phyloP scores from a whole-genome alignment of 2,888 invertebrate genomes.

The Dasypolia templi region DNA sequence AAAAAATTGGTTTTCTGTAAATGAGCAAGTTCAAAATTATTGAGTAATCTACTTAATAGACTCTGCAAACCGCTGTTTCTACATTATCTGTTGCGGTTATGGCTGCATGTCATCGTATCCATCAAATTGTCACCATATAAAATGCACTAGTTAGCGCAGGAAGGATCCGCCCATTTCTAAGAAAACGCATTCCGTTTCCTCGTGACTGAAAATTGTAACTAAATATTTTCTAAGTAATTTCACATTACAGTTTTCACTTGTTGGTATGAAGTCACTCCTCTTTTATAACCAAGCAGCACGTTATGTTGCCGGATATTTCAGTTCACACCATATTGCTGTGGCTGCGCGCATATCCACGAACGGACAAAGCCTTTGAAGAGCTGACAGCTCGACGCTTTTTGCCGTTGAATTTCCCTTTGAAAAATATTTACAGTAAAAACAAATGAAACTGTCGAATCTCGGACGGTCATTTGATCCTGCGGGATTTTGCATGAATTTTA shows the following conservation, averaged over 20 bases:
- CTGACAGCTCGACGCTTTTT: not conserved
- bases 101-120: too few species aligned
- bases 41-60: too few species aligned
- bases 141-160: too few species aligned
- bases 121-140: too few species aligned
- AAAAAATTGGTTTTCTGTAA: too few species aligned
- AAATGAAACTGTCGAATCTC: constrained; percentile 22
- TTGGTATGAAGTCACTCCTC: not conserved
- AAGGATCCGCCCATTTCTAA: not conserved
- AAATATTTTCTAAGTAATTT: constrained; percentile 9
- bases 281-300: constrained; percentile 10
- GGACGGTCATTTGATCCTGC: not conserved
- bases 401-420: not conserved
- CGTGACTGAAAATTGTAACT: not conserved
- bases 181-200: not conserved
- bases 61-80: too few species aligned
- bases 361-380: constrained; percentile 11
- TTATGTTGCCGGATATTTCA: not conserved
- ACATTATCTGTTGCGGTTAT: too few species aligned
- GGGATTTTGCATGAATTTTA: constrained; percentile 18
- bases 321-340: constrained; percentile 2
- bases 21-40: too few species aligned
- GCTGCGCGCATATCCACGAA: not conserved
- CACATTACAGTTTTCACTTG: not conserved
- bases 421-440: constrained; percentile 16